phyloP scores from a whole-genome alignment of 1,140 invertebrate species.

The Schlechtendalia chinensis region DNA sequence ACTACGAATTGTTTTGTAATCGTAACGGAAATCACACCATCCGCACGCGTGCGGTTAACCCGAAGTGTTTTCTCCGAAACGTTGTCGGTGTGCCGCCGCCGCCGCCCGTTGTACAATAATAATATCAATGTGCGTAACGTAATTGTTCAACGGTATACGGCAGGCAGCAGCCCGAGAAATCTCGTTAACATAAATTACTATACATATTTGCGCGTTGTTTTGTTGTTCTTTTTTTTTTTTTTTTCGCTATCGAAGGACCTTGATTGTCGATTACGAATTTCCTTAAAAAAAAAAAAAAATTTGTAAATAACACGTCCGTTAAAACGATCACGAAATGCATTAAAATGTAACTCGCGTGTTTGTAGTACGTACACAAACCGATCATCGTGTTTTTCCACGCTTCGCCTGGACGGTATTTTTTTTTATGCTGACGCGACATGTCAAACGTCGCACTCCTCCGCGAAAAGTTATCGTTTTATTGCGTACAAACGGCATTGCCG shows the following conservation, averaged over 20 bases:
- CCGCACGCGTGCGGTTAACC: not conserved
- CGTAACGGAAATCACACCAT: not conserved
- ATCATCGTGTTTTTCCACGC: not conserved
- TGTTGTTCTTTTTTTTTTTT: no score
- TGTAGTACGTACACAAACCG: no score
- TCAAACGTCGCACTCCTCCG: not conserved
- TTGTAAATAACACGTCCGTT: not conserved
- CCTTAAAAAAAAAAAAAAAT: not conserved
- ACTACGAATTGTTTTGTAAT: not conserved
- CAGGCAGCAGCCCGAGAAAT: no score
- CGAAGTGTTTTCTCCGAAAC: not conserved
- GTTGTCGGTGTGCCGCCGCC: not conserved
- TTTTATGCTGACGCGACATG: not conserved
- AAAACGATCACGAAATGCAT: not conserved
- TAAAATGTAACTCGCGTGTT: not conserved
- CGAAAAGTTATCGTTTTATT: not conserved
- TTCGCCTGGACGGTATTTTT: not conserved
- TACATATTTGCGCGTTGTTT: no score
- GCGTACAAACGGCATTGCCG: no score
- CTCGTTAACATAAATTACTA: no score
- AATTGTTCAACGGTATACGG: no score
- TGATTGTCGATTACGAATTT: not conserved
- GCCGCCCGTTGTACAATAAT: no score
- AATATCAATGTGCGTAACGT: no score
- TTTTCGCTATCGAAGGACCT: no score